phyloP scores from a whole-genome alignment of 2,888 invertebrate species.

The Trissolcus japonicus region DNA sequence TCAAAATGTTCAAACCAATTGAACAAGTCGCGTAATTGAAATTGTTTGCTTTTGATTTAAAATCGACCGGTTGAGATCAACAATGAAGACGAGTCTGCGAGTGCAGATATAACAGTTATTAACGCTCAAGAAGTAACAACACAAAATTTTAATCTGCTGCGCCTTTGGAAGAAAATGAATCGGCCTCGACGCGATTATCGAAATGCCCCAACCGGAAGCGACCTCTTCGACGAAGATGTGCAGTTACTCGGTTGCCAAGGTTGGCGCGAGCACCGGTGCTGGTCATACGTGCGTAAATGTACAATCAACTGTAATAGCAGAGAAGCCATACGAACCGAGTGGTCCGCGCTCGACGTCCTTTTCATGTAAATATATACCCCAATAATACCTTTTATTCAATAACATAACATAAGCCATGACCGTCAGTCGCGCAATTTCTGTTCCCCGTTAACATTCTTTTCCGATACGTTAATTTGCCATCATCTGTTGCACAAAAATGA shows the following conservation, averaged over 20 bases:
- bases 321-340: slow-evolving; percentile 29
- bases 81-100: background rate
- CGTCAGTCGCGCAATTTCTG: slow-evolving; percentile 28
- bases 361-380: slow-evolving; percentile 7
- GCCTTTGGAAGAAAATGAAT: slow-evolving; percentile 47
- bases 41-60: too few relatives aligned
- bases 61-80: background rate
- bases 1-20: slow-evolving; percentile 3
- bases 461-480: slow-evolving; percentile 17
- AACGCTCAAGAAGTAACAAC: too few relatives aligned
- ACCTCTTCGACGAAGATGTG: slow-evolving; percentile 60
- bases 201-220: slow-evolving; percentile 55
- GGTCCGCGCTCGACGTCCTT: slow-evolving; percentile 19
- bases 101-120: too few relatives aligned
- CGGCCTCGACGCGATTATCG: slow-evolving; percentile 36
- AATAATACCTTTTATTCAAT: slow-evolving; percentile 23
- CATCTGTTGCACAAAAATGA: too few relatives aligned
- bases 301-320: slow-evolving; percentile 46
- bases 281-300: slow-evolving; percentile 49
- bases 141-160: slow-evolving; percentile 8
- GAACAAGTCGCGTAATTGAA: background rate
- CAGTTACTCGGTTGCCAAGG: slow-evolving; percentile 60
- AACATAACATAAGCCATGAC: slow-evolving; percentile 25
- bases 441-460: background rate
- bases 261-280: slow-evolving; percentile 21